phyloP scores from a whole-genome alignment of 2,113 vertebrate species.

The Chlorodrepanis virens region DNA sequence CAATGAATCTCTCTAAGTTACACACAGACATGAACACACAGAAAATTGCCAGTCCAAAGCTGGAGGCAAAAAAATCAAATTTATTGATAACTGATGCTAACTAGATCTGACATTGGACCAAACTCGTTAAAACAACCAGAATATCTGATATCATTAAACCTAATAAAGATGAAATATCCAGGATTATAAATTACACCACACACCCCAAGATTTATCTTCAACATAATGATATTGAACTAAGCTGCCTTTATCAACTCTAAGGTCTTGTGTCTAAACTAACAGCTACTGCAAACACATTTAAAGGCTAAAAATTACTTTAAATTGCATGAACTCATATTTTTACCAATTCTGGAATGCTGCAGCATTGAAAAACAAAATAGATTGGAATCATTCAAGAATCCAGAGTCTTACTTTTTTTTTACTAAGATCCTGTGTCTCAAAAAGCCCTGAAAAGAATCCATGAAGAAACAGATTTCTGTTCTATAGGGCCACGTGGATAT shows the following conservation, averaged over 20 bases:
- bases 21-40: neutral
- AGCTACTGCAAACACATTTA: neutral
- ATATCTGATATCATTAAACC: neutral
- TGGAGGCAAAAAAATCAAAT: neutral
- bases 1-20: slow-evolving; percentile 12
- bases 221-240: neutral
- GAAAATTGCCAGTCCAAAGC: neutral
- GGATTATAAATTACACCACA: neutral
- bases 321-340: neutral
- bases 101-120: neutral
- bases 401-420: neutral
- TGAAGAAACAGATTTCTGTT: neutral
- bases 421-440: neutral
- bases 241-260: neutral
- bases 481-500: neutral
- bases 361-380: neutral
- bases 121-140: neutral
- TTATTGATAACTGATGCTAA: neutral
- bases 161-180: slow-evolving; percentile 2
- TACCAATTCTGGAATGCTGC: neutral
- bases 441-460: neutral
- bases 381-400: neutral
- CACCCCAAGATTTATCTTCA: neutral
- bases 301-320: neutral
- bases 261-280: neutral